Evolutionary conservation across 2,797 vertebrate genomes (phyloP), one percentile per base, ranked within the genome.

Genomic region (Halcyon smyrnensis): DNA sequence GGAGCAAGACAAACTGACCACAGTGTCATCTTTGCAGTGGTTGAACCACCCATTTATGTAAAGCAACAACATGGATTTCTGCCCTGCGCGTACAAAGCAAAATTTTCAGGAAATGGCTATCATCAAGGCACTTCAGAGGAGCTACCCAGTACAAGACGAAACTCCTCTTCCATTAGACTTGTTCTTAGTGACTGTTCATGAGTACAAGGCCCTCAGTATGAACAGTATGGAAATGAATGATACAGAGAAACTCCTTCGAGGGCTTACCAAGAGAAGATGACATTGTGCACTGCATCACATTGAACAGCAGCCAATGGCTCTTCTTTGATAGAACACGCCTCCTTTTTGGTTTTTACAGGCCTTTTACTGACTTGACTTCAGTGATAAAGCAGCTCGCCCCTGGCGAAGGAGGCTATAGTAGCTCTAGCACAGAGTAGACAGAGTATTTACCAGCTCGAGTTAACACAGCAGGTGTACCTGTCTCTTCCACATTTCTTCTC

Each of bases 311-410:
- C 78, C 92, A 79, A 28, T 75, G 70, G 57, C 56, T 90, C 51
- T 34, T 89, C 69, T 93, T 64, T 75, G 76, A 87, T 64, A 91
- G 51, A 90, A 90, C 68, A 83, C 71, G 86, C 67, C 53, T 89
- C 46, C 32, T 90, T 90, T 85, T 87, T 45, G 84, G 41, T 56
- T 91, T 87, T 83, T 95, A 91, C 67, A 79, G 90, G 69, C 46
- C 53, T 94, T 91, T 90, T 93, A 94, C 84, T 94, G 84, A 96
- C 88, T 91, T 67, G 59, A 91, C 65, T 96, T 92, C 76, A 91
- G 64, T 76, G 93, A 83, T 91, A 95, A 84, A 95, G 87, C 69
- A 95, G 89, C 95, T 65, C 78, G 81, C 56, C 91, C 81, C 59
- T n/a, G 73, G 77, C 70, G 71, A 92, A 93, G 67, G 25, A 87